Evolutionary conservation across 2,797 vertebrate species (phyloP).

Genomic region (Halcyon smyrnensis): DNA sequence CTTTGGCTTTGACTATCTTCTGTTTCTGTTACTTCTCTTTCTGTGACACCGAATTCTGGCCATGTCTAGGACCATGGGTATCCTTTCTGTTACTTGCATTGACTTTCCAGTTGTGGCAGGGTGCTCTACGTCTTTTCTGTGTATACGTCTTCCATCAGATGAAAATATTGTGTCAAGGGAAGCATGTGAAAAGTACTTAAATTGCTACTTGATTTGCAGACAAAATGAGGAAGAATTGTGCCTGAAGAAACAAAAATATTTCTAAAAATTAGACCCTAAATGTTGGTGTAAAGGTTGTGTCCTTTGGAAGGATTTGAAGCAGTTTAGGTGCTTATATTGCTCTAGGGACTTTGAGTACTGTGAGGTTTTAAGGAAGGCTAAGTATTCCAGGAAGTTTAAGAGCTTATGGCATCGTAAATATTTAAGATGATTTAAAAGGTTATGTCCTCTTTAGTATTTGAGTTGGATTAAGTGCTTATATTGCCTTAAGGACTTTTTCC

Average conservation of each 20-base stretch:
- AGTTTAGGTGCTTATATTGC: conserved; percentile 67
- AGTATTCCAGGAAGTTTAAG: conserved; percentile 76
- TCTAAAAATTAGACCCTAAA: conserved; percentile 40
- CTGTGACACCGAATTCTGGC: not conserved
- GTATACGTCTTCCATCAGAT: not conserved
- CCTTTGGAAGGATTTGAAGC: conserved; percentile 70
- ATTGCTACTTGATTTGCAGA: not conserved
- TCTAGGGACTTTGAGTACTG: conserved; percentile 60
- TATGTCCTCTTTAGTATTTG: conserved; percentile 75
- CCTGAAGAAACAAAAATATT: conserved; percentile 52
- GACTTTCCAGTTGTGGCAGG: not conserved
- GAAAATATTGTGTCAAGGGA: conserved; percentile 32
- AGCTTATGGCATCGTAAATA: conserved; percentile 76
- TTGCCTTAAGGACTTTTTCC: conserved; percentile 70
- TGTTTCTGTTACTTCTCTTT: not conserved
- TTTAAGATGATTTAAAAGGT: conserved; percentile 78
- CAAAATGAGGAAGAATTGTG: conserved; percentile 24
- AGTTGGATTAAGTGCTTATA: conserved; percentile 76
- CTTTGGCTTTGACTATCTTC: not conserved
- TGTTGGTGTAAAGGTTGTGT: conserved; percentile 65
- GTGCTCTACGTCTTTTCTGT: not conserved
- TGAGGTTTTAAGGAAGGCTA: conserved; percentile 69
- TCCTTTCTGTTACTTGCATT: not conserved
- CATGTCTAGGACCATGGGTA: not conserved
- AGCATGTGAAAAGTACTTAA: conserved; percentile 1